These are phyloP conservation scores for Sakesphorus luctuosus DNA, from an alignment of 2,113 vertebrate genomes.

Conservation along the genomic window DNA sequence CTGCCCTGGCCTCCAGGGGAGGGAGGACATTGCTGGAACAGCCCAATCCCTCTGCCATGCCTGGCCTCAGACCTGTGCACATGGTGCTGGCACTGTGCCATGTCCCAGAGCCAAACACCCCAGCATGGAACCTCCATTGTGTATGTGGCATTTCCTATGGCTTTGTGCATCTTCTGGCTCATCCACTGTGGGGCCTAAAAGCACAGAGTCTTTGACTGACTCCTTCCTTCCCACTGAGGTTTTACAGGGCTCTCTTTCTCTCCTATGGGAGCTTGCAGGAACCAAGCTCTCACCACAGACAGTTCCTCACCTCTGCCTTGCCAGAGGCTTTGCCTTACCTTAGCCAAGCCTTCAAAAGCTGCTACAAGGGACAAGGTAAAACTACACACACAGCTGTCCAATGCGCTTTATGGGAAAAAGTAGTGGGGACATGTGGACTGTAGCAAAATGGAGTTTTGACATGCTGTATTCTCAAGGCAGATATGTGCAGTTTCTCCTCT, in stretches of 20 bases:
- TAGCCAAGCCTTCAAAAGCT: background rate
- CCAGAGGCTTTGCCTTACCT: background rate
- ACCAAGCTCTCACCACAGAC: background rate
- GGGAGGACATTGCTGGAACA: background rate
- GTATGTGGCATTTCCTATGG: rapidly evolving
- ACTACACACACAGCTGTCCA: rapidly evolving
- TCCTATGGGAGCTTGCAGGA: background rate
- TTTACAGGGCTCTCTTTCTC: background rate
- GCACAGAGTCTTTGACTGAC: background rate
- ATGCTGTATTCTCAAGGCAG: background rate
- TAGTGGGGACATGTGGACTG: background rate
- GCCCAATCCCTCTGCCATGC: background rate
- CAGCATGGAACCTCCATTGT: rapidly evolving
- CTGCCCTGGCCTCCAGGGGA: background rate
- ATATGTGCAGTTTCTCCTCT: background rate
- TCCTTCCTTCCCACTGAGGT: background rate
- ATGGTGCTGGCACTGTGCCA: rapidly evolving
- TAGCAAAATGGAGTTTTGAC: background rate
- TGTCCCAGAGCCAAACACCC: background rate
- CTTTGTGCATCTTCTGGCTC: background rate
- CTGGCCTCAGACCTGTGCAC: rapidly evolving
- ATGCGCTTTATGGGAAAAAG: background rate
- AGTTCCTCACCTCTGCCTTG: background rate
- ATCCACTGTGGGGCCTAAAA: background rate
- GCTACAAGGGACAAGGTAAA: background rate